Evolutionary conservation across 2,113 vertebrate species (phyloP), one percentile per base, ranked within the genome.

Genomic region (Ailurus styani): DNA sequence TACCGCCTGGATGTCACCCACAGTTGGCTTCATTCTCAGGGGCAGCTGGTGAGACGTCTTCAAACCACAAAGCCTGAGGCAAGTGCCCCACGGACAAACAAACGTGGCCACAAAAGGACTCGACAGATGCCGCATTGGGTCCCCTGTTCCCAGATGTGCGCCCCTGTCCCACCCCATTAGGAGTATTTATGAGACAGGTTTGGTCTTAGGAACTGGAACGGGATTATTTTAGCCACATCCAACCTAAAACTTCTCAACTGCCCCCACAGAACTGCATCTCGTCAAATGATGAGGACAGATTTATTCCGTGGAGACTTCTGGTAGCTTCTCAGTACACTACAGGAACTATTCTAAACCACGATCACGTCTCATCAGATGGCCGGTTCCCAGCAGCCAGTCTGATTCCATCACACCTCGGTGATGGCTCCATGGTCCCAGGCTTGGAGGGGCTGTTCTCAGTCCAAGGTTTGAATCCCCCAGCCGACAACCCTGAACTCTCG

Each of bases 101-200:
- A 27, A 25, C 78, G 40, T 15, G 23, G 57, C 60, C 50, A 40
- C 8, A 7, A 2, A 17, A 37, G 87, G n/a, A 60, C 73, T 78
- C 7, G 20, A 11, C 6, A 40, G 27, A 20, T 0, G 7, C 11
- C 18, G 2, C 1, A 0, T 7, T 45, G 2, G 40, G 31, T 6
- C 8, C 70, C 34, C 45, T 62, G 57, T 12, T 23, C 27, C 5
- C 1, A 13, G 20, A 20, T 0, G 3, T 1, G 40, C n/a, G n/a
- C 0, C 10, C 73, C 20, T 4, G 0, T 57, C 0, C 8, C 18
- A 45, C 75, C 3, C 21, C 2, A 42, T 13, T 10, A 13, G 2
- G 3, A 9, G 54, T 25, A 20, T 37, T 21, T 21, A 2, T 0
- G 57, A 68, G 54, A 23, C 66, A 57, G 68, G 52, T 18, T 2